Base-by-base conservation (phyloP, 2,113 vertebrate species). In the Chaetodon trifascialis region DNA sequence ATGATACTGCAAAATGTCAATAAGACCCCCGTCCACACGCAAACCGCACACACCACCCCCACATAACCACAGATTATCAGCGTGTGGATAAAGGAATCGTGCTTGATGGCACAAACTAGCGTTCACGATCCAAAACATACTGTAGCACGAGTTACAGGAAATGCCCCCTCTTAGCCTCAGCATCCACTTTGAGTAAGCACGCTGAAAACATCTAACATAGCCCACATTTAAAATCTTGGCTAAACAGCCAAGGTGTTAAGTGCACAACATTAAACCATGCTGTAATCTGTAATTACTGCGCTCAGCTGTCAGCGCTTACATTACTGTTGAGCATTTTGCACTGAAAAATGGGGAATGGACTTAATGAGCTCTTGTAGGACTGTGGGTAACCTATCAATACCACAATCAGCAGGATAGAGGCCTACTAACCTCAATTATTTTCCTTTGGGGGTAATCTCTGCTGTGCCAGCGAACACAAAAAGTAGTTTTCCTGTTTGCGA, bases 391-490 rank as follows among this genome's bases (percentile, higher is more conserved):
- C 46, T 55, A 81, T 92, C 83, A 66, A 88, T 88, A 88, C 67
- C 64, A 69, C 79, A 49, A 86, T 87, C 86, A 87, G 74, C 73
- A 75, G 78, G 76, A 87, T 51, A 63, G 84, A 83, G 76, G 63
- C 82, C 84, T 66, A 86, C 86, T 90, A 75, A 91, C 90, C 86
- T 89, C 73, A 69, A 75, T 91, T 74, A 75, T 66, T 30, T 75
- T 80, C 66, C 68, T 86, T 73, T 86, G 76, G 83, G 83, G 54
- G 44, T 79, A 80, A 86, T 81, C 60, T 87, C 67, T 76, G 63
- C 34, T 58, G 46, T 54, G 17, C 38, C 25, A 69, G 16, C 10
- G 11, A 47, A 74, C 23, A 86, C 52, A 74, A 79, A 81, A 79
- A 84, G 73, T 79, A 54, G 40, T 79, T 72, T 59, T 72, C 25